Evolutionary conservation across 2,797 vertebrate species (phyloP), one percentile per base, ranked within the genome.

Genomic region (Esox masquinongy): DNA sequence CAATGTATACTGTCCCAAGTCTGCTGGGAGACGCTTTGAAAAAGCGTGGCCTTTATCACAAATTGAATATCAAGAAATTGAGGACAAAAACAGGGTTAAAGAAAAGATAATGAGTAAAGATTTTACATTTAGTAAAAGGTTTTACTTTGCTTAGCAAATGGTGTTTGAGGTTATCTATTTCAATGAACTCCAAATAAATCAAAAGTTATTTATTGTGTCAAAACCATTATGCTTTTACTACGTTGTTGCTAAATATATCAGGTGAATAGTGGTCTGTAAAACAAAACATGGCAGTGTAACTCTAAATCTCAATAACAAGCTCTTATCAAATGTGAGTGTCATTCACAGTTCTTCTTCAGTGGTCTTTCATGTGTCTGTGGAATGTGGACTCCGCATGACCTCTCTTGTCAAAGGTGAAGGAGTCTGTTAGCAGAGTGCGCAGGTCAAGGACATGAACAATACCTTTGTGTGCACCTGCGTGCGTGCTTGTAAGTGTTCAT

Each of bases 351-450:
- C 71, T 34, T 59, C 14, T n/a, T 39, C 51, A 11, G 36, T 15
- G 51, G 67, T 67, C 79, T 85, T 83, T 83, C 80, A 85, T 79
- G 74, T 82, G 53, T 49, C 63, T 31, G 34, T 72, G 79, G 79
- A 74, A 81, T 79, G 78, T 83, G 79, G 77, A 82, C 74, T 72
- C 26, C 26, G 49, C 74, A 36, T 78, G 11, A 77, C 71, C 67
- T 47, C 67, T 63, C 14, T 29, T 72, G 43, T 51, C 68, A 39
- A 29, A 67, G n/a, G 77, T 15, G 26, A 47, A 51, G 47, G 68
- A 64, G 19, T 49, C 17, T 47, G 68, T 43, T 29, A 73, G 63
- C 56, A 24, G 43, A 7, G 29, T 31, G 47, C n/a, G 16, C 2
- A 36, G 64, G 64, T 67, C 26, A 36, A 68, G 73, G 76, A 66